Percentiles rank a stretch among this genome's conserved stretches.
Conservation (phyloP, 2,113 vertebrate species). For the Cyanocitta stelleri region DNA sequence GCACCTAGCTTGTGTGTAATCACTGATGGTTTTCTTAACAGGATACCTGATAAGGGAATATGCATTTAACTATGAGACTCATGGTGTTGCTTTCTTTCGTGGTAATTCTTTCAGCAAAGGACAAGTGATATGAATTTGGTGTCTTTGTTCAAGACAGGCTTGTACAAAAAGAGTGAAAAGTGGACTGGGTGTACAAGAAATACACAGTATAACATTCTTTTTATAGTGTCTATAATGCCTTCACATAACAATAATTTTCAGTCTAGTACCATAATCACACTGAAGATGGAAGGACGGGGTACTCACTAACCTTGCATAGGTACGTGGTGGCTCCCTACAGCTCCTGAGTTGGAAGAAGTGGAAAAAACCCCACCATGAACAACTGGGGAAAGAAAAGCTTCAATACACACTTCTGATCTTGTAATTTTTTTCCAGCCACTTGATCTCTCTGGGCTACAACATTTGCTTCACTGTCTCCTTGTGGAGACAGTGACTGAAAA, state of each 20-base stretch:
- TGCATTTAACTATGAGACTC: neutral
- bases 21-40: slow-evolving; percentile 52
- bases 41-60: slow-evolving; percentile 19
- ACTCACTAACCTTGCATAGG: neutral
- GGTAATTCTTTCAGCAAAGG: neutral
- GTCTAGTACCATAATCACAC: neutral
- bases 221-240: neutral
- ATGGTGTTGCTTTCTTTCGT: neutral
- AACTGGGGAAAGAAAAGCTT: neutral
- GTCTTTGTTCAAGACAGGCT: neutral
- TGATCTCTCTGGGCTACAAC: neutral
- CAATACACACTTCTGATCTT: neutral
- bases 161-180: neutral
- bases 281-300: neutral
- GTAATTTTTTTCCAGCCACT: neutral
- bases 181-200: neutral
- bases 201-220: neutral
- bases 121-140: neutral
- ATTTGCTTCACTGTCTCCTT: neutral
- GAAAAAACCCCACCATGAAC: rapidly evolving
- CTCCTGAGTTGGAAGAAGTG: neutral
- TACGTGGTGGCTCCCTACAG: neutral
- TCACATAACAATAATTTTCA: neutral
- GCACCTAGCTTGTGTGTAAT: slow-evolving; percentile 77
- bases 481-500: neutral